Evolutionary conservation across 2,113 vertebrate species (phyloP).

Genomic region (Scophthalmus maximus): DNA sequence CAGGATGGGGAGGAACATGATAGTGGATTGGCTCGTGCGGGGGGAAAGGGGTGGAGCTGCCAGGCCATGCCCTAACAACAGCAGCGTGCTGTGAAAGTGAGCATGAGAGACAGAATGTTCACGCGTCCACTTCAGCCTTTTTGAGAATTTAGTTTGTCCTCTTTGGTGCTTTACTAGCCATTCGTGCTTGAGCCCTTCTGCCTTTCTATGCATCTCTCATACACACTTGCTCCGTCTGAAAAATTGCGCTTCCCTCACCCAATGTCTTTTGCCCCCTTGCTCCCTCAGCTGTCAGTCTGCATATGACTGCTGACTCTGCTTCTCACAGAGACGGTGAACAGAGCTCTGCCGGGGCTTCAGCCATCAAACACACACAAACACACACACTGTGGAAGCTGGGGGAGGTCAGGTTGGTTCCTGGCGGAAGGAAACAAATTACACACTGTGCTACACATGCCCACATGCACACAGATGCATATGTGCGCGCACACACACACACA

Average conservation of each 20-base stretch:
- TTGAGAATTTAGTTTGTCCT: conserved; percentile 2
- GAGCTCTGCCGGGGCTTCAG: conserved; percentile 39
- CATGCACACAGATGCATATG: conserved; percentile 24
- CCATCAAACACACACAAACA: conserved; percentile 3
- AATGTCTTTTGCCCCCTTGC: background rate
- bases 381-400: conserved; percentile 42
- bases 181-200: conserved; percentile 5
- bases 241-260: conserved; percentile 15
- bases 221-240: conserved; percentile 12
- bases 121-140: conserved; percentile 31
- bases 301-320: conserved; percentile 59
- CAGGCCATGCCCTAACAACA: conserved; percentile 78
- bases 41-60: conserved; percentile 58
- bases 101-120: conserved; percentile 47
- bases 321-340: conserved; percentile 51
- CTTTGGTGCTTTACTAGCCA: background rate
- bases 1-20: conserved; percentile 57
- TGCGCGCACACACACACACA: background rate
- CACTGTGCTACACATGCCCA: conserved; percentile 53
- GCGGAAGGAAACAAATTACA: conserved; percentile 71
- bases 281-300: conserved; percentile 43
- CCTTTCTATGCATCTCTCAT: conserved; percentile 4
- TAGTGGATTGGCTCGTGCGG: conserved; percentile 70
- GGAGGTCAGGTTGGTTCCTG: conserved; percentile 69
- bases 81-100: conserved; percentile 73